phyloP scores from a whole-genome alignment of 1,140 invertebrate genomes.

The Drosophila serrata region DNA sequence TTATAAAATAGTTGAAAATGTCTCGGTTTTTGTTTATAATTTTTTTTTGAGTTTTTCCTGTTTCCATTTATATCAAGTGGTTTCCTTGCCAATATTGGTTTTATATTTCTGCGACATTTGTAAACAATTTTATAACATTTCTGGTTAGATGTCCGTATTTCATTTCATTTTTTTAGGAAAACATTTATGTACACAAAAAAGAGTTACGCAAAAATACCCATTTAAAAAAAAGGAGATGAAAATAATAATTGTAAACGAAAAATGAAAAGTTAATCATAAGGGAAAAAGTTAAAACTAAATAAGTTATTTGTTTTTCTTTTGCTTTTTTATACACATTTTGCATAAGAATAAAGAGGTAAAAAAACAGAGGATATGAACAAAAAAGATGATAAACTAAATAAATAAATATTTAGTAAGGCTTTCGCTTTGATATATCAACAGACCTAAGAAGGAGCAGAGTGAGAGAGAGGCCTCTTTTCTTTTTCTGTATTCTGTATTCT shows the following conservation, averaged over 20 bases:
- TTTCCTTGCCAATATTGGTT: slow-evolving; percentile 45
- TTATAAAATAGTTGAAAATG: slow-evolving; percentile 61
- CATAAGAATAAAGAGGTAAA: slow-evolving; percentile 41
- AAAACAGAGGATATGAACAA: slow-evolving; percentile 49
- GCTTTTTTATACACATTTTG: slow-evolving; percentile 52
- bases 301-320: slow-evolving; percentile 35
- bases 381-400: slow-evolving; percentile 62
- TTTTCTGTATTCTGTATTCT: slow-evolving; percentile 36
- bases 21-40: slow-evolving; percentile 5
- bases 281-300: slow-evolving; percentile 56
- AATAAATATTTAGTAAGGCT: slow-evolving; percentile 62
- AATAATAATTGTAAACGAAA: slow-evolving; percentile 39
- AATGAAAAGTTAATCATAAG: slow-evolving; percentile 46
- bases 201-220: slow-evolving; percentile 66
- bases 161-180: slow-evolving; percentile 21
- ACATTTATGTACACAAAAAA: slow-evolving; percentile 69
- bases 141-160: slow-evolving; percentile 27
- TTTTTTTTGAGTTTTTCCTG: slow-evolving; percentile 26
- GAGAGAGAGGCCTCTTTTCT: slow-evolving; percentile 47
- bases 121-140: slow-evolving; percentile 55
- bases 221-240: slow-evolving; percentile 42
- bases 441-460: slow-evolving; percentile 60
- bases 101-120: slow-evolving; percentile 55
- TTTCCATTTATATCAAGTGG: background rate
- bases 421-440: slow-evolving; percentile 52